Percentiles rank a stretch among this genome's conserved stretches.
These are phyloP conservation scores for Cephalopterus ornatus DNA, from an alignment of 2,113 vertebrate genomes.

Conservation along the genomic window DNA sequence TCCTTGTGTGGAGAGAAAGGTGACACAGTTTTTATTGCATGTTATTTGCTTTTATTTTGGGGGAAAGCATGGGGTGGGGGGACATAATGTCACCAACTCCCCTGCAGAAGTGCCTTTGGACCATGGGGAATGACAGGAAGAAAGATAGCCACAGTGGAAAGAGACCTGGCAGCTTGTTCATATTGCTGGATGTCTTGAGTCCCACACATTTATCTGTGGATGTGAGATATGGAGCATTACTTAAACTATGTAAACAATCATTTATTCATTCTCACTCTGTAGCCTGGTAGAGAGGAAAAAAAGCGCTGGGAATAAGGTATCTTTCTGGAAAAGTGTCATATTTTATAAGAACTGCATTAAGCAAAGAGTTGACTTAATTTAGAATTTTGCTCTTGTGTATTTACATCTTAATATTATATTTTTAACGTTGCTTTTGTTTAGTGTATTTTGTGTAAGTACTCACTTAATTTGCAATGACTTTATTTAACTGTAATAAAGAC, in stretches of 20 bases:
- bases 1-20: not conserved
- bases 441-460: not conserved
- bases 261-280: not conserved
- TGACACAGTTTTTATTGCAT: not conserved
- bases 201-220: not conserved
- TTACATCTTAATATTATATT: not conserved
- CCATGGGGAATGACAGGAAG: accelerated
- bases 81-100: not conserved
- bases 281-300: not conserved
- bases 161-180: not conserved
- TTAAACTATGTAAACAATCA: not conserved
- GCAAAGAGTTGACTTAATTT: not conserved
- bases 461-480: not conserved
- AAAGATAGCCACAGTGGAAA: not conserved
- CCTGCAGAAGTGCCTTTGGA: not conserved
- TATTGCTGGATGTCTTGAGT: not conserved
- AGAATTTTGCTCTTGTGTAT: not conserved
- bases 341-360: not conserved
- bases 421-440: not conserved
- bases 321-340: not conserved
- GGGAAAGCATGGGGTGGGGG: not conserved
- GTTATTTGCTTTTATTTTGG: not conserved
- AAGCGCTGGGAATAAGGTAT: not conserved
- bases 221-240: not conserved
- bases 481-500: not conserved